Conservation (phyloP, 2,888 invertebrate genomes). For the Strigamia maritima region DNA sequence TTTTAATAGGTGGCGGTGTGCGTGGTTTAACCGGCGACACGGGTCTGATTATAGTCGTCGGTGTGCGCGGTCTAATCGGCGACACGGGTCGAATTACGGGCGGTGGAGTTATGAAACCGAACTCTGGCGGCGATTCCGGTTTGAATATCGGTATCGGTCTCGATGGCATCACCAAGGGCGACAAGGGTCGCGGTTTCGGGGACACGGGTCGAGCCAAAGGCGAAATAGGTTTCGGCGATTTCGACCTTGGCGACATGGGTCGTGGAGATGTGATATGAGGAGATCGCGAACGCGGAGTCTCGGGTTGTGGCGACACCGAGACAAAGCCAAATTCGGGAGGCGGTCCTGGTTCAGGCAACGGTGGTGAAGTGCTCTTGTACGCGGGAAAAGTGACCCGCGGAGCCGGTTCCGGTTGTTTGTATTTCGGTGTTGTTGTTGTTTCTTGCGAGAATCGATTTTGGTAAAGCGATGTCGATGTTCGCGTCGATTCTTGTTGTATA, state of each 20-base stretch:
- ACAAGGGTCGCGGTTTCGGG: not conserved
- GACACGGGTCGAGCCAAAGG: conserved; percentile 55
- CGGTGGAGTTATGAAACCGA: conserved; percentile 48
- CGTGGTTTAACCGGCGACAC: not conserved
- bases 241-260: not conserved
- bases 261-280: not conserved
- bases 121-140: conserved; percentile 61
- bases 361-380: conserved; percentile 6
- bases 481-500: not conserved
- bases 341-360: conserved; percentile 58
- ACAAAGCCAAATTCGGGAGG: conserved; percentile 58
- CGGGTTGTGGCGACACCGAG: not conserved
- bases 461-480: conserved; percentile 55
- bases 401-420: not conserved
- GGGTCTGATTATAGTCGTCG: not conserved
- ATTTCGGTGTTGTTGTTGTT: too few relatives aligned
- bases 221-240: conserved; percentile 47
- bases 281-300: not conserved
- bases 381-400: not conserved
- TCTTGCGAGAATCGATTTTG: not conserved
- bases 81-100: too few relatives aligned
- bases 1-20: not conserved
- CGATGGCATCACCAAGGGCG: not conserved
- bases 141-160: conserved; percentile 53
- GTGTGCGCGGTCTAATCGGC: not conserved